Conservation (phyloP, 1,140 invertebrate genomes). For the Musca vetustissima region DNA sequence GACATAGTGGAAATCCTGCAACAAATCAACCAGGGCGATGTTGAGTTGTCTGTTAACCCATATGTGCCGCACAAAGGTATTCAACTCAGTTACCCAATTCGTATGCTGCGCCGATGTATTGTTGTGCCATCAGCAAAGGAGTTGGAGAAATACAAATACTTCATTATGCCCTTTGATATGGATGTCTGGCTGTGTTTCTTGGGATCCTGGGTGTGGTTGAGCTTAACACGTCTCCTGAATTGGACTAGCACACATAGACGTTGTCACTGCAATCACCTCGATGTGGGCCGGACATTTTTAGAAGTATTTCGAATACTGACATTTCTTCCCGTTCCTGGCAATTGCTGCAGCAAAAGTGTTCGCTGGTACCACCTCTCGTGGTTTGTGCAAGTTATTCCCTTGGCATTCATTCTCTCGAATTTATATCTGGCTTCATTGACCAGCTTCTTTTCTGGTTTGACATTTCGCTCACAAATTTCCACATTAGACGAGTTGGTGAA, state of each 20-base stretch:
- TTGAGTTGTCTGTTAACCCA: slow-evolving; percentile 25
- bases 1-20: slow-evolving; percentile 19
- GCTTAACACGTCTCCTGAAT: background rate
- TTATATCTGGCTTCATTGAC: slow-evolving; percentile 27
- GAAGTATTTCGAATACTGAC: slow-evolving; percentile 22
- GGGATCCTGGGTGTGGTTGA: slow-evolving; percentile 5
- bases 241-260: background rate
- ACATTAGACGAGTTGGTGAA: slow-evolving; percentile 13
- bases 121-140: slow-evolving; percentile 22
- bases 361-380: slow-evolving; percentile 8
- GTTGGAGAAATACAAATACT: slow-evolving; percentile 22
- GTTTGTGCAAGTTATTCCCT: background rate
- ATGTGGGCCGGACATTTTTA: slow-evolving; percentile 5
- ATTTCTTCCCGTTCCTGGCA: slow-evolving; percentile 8
- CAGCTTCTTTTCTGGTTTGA: slow-evolving; percentile 22
- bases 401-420: slow-evolving; percentile 29
- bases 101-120: slow-evolving; percentile 25
- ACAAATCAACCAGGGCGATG: slow-evolving; percentile 4
- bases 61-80: slow-evolving; percentile 12
- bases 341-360: background rate
- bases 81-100: slow-evolving; percentile 25
- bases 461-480: slow-evolving; percentile 3
- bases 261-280: background rate
- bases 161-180: slow-evolving; percentile 24
- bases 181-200: slow-evolving; percentile 23